phyloP scores from a whole-genome alignment of 1,140 invertebrate species.

The Ceratina calcarata region DNA sequence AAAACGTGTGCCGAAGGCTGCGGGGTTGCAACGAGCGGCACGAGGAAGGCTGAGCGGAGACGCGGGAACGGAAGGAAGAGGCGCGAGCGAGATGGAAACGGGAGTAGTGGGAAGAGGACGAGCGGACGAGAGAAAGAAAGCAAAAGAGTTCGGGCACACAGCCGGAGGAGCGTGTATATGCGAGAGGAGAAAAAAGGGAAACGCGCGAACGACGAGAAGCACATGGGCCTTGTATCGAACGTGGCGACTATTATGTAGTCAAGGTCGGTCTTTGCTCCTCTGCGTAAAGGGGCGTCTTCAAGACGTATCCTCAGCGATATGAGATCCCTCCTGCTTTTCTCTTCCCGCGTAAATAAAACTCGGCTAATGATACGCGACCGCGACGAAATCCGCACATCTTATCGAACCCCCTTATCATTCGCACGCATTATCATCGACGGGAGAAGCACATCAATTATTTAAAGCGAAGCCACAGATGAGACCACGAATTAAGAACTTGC shows the following conservation, averaged over 20 bases:
- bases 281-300: slow-evolving; percentile 64
- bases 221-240: slow-evolving; percentile 75
- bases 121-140: neutral
- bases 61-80: slow-evolving; percentile 18
- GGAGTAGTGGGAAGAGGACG: slow-evolving; percentile 17
- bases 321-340: slow-evolving; percentile 40
- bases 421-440: neutral
- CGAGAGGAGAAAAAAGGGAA: slow-evolving; percentile 37
- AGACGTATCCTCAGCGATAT: slow-evolving; percentile 58
- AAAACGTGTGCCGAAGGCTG: slow-evolving; percentile 33
- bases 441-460: neutral
- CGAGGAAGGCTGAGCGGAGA: slow-evolving; percentile 18
- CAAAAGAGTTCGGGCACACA: neutral
- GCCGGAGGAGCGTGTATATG: neutral
- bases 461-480: neutral
- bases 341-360: slow-evolving; percentile 50
- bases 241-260: slow-evolving; percentile 71
- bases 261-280: slow-evolving; percentile 77
- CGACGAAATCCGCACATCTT: neutral
- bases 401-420: neutral
- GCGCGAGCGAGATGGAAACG: slow-evolving; percentile 47
- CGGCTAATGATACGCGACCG: neutral
- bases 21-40: slow-evolving; percentile 14
- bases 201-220: slow-evolving; percentile 50
- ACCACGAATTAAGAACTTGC: too few species aligned